phyloP scores from a whole-genome alignment of 23 tunicate genomes.

The Diplosoma virens region DNA sequence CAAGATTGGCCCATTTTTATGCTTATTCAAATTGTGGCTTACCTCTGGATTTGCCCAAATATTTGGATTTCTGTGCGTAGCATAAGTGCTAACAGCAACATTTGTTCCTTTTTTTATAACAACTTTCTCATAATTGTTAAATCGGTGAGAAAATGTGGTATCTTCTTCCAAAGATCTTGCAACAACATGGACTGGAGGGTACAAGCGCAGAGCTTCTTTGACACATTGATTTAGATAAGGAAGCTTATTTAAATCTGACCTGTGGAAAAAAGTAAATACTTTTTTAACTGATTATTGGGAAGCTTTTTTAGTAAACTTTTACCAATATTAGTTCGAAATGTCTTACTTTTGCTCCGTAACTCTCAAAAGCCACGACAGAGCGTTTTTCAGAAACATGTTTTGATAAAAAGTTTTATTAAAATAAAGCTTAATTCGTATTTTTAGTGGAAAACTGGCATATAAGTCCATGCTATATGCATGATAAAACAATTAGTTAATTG shows the following conservation, averaged over 20 bases:
- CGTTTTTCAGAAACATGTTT: too few relatives aligned
- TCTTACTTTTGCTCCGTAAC: too few relatives aligned
- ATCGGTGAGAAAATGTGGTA: slow-evolving; percentile 3
- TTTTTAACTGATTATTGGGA: background rate
- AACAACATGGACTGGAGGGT: slow-evolving; percentile 42
- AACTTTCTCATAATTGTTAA: background rate
- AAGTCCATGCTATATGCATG: too few relatives aligned
- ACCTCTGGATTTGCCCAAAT: slow-evolving; percentile 62
- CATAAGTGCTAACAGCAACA: slow-evolving; percentile 13
- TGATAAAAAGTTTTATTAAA: too few relatives aligned
- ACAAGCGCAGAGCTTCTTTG: slow-evolving; percentile 60
- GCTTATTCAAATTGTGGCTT: background rate
- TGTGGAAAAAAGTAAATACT: background rate
- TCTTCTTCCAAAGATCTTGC: slow-evolving; percentile 8
- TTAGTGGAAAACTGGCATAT: too few relatives aligned
- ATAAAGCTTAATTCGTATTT: too few relatives aligned
- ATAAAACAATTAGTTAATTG: too few relatives aligned
- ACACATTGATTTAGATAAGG: slow-evolving; percentile 36
- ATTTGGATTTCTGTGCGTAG: slow-evolving; percentile 45
- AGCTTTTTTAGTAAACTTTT: background rate
- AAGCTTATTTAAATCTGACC: slow-evolving; percentile 44
- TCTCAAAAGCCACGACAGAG: too few relatives aligned
- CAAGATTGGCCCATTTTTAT: background rate
- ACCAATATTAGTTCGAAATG: too few relatives aligned
- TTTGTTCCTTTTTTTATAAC: slow-evolving; percentile 21